Percentiles rank a stretch among this genome's conserved stretches.
Conservation (phyloP, 1,140 invertebrate species). For the Marisa cornuarietis region DNA sequence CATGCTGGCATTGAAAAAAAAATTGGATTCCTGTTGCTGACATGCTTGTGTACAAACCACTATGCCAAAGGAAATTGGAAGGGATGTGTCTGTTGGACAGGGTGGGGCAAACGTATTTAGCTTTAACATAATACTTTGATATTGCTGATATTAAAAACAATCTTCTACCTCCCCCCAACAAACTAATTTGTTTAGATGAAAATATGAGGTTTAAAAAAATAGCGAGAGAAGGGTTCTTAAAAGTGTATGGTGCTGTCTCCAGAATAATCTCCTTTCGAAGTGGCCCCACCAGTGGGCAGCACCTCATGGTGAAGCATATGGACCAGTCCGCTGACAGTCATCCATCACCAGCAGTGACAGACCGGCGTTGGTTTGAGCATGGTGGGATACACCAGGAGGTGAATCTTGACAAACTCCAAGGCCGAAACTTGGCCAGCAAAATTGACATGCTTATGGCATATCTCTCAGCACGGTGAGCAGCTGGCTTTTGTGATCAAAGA, state of each 20-base stretch:
- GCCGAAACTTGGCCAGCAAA: constrained; percentile 96
- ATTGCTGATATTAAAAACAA: too few relatives aligned
- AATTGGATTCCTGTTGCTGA: neutral
- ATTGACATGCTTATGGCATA: constrained; percentile 94
- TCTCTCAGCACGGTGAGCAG: neutral
- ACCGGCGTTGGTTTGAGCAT: constrained; percentile 89
- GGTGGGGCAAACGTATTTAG: too few relatives aligned
- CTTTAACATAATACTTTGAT: too few relatives aligned
- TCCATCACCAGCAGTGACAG: constrained; percentile 88
- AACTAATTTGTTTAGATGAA: too few relatives aligned
- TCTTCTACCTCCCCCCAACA: too few relatives aligned
- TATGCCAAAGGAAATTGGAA: neutral
- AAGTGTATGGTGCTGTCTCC: neutral
- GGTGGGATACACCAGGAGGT: constrained; percentile 84
- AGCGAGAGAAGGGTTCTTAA: too few relatives aligned
- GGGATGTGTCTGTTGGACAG: too few relatives aligned
- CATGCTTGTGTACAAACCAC: neutral
- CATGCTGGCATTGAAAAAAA: neutral
- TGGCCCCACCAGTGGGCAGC: constrained; percentile 74
- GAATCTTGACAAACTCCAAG: constrained; percentile 92
- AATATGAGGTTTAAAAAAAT: too few relatives aligned
- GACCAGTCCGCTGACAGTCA: constrained; percentile 85
- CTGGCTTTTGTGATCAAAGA: too few relatives aligned
- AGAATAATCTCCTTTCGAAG: constrained; percentile 88
- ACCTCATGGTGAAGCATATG: constrained; percentile 73